Evolutionary conservation across 2,888 invertebrate species (phyloP).

Genomic region (Strigamia maritima): DNA sequence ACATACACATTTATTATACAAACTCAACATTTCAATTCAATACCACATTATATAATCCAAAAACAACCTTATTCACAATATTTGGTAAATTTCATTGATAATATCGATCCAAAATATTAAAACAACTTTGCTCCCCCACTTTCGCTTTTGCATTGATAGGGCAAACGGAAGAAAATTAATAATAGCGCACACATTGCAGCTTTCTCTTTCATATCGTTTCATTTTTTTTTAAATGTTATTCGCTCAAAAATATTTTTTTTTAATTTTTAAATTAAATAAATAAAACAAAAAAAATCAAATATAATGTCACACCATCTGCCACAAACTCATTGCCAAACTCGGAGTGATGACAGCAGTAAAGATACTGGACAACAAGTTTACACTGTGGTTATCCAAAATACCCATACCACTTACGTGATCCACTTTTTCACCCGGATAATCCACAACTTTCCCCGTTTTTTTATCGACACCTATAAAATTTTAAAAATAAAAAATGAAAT

Average conservation of each 20-base stretch:
- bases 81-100: background rate
- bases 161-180: slow-evolving; percentile 19
- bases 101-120: slow-evolving; percentile 28
- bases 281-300: background rate
- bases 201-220: background rate
- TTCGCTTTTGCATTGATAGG: slow-evolving; percentile 13
- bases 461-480: slow-evolving; percentile 63
- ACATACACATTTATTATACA: slow-evolving; percentile 3
- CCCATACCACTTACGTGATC: slow-evolving; percentile 71
- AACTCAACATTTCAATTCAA: slow-evolving; percentile 1
- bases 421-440: slow-evolving; percentile 66
- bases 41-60: background rate
- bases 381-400: slow-evolving; percentile 80
- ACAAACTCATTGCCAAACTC: slow-evolving; percentile 60
- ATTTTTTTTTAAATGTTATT: background rate
- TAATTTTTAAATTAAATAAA: background rate
- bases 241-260: background rate
- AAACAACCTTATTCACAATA: background rate
- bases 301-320: slow-evolving; percentile 50
- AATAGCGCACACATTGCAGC: background rate
- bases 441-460: slow-evolving; percentile 65
- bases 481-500: slow-evolving; percentile 39
- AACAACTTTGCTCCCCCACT: background rate
- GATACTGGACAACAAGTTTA: slow-evolving; percentile 77
- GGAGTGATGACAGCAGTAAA: slow-evolving; percentile 70